A percentile compares a stretch with the other conserved stretches of the same genome.
Evolutionary conservation across 2,888 invertebrate species (phyloP).

Genomic region (Patella depressa): DNA sequence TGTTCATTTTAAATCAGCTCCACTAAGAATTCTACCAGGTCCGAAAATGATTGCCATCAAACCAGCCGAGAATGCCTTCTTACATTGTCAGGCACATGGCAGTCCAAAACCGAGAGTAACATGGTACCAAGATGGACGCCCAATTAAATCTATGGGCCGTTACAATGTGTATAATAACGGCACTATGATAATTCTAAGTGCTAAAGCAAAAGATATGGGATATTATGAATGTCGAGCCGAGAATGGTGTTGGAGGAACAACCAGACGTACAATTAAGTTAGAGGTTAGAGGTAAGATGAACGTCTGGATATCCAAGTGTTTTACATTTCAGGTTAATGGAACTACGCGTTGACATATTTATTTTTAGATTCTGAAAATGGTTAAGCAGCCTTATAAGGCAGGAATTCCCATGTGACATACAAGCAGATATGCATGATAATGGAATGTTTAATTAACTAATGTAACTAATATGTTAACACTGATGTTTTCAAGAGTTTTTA

Average conservation of each 20-base stretch:
- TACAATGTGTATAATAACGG: constrained; percentile 72
- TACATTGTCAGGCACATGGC: constrained; percentile 65
- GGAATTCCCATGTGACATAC: too few relatives aligned
- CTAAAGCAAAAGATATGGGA: constrained; percentile 82
- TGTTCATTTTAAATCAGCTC: constrained; percentile 42
- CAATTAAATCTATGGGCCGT: constrained; percentile 35
- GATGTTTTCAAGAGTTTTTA: too few relatives aligned
- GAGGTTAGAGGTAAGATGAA: constrained; percentile 80
- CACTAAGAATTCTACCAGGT: constrained; percentile 57
- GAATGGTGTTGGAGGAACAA: constrained; percentile 82
- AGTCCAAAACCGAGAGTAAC: constrained; percentile 55
- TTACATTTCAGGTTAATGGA: too few relatives aligned
- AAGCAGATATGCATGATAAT: too few relatives aligned
- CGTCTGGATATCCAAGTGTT: too few relatives aligned
- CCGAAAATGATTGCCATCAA: constrained; percentile 55
- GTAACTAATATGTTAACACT: too few relatives aligned
- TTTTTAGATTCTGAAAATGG: too few relatives aligned
- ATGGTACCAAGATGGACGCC: constrained; percentile 54
- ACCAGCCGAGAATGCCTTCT: constrained; percentile 56
- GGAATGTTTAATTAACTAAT: too few relatives aligned
- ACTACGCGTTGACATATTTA: too few relatives aligned
- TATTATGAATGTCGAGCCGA: constrained; percentile 86
- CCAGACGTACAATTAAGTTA: constrained; percentile 78
- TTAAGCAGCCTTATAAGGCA: too few relatives aligned
- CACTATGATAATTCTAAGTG: constrained; percentile 79